phyloP scores from a whole-genome alignment of 1,140 invertebrate genomes.

The Ips nitidus region DNA sequence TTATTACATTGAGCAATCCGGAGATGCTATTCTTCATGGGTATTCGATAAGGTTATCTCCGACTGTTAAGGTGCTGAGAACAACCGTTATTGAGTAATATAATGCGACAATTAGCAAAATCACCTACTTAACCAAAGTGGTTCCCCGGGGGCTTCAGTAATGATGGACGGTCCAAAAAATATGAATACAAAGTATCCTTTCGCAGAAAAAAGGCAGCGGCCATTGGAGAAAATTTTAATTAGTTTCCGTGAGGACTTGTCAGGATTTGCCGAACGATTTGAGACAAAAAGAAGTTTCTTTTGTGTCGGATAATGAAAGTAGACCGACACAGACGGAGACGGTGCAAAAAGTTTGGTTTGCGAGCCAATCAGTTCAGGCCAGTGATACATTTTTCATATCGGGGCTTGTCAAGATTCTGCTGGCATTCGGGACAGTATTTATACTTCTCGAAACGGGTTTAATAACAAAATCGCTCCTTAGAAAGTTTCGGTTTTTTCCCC shows the following conservation, averaged over 20 bases:
- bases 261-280: constrained; percentile 35
- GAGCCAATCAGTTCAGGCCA: constrained; percentile 39
- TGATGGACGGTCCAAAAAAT: constrained; percentile 1
- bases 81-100: constrained; percentile 48
- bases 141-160: constrained; percentile 39
- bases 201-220: constrained; percentile 11
- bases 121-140: constrained; percentile 25
- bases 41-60: constrained; percentile 50
- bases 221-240: constrained; percentile 38
- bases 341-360: constrained; percentile 31
- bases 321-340: constrained; percentile 32
- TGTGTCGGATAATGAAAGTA: constrained; percentile 40
- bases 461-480: neutral
- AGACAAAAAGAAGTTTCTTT: constrained; percentile 37
- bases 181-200: no score
- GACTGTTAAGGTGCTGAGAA: constrained; percentile 42
- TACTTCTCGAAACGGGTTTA: constrained; percentile 27
- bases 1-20: constrained; percentile 44
- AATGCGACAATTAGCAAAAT: constrained; percentile 45
- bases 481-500: no score
- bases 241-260: constrained; percentile 36
- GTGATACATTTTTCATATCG: constrained; percentile 42
- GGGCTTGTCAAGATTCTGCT: constrained; percentile 38
- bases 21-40: constrained; percentile 43
- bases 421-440: constrained; percentile 31